Evolutionary conservation across 2,888 invertebrate species (phyloP), one percentile per base, ranked within the genome.

Genomic region (Phaedon cochleariae): DNA sequence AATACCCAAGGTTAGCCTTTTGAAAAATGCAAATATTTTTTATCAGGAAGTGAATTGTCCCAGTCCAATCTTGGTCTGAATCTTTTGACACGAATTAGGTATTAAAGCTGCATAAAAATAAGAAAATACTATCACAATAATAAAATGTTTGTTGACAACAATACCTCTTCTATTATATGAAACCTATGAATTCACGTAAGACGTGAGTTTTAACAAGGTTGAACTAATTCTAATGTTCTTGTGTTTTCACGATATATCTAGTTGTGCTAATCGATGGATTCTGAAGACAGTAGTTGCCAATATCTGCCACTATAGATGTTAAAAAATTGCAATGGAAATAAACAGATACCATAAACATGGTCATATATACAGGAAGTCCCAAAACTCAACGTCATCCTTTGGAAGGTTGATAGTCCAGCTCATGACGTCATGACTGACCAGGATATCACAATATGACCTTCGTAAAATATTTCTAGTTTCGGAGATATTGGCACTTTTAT

Each of bases 131-230:
- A 15, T 12, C n/a, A 6, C n/a, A 9, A 34, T 12, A n/a, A 12
- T 34, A 15, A 41, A 41, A 6, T n/a, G 6, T n/a, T 2, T 15
- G 41, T 10, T 4, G 3, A 41, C 15, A 41, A 41, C 41, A 41
- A 41, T 41, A 41, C n/a, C n/a, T 15, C 10, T 12, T 15, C 45
- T 45, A 62, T 65, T 59, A 62, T 57, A 31, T 34, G 46, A 31
- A 49, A 58, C 54, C 58, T 66, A 57, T 61, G 46, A 29, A 21
- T 31, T 22, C 46, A 45, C 21, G 46, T 48, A 54, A 62, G 62
- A 66, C 66, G 66, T 66, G 66, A 59, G 58, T 62, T 58, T 62
- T 45, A 62, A 62, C 53, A 59, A 66, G 66, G 66, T 59, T 62
- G 66, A 59, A 45, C 21, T 45, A 54, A 15, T 62, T 57, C 59